phyloP scores from a whole-genome alignment of 2,797 vertebrate genomes.

The Syncerus caffer region DNA sequence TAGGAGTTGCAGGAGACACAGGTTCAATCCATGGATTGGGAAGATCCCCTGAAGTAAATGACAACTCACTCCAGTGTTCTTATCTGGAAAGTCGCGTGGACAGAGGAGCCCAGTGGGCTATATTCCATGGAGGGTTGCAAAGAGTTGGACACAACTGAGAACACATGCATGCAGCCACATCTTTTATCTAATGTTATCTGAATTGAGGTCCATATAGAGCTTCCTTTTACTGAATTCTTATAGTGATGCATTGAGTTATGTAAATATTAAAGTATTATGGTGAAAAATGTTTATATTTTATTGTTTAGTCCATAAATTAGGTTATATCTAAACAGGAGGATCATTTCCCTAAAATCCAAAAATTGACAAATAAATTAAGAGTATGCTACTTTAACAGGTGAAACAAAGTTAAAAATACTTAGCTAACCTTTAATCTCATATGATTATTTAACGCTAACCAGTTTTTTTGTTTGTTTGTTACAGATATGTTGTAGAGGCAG shows the following conservation, averaged over 20 bases:
- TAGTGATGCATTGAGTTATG: neutral
- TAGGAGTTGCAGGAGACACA: neutral
- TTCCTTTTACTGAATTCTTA: neutral
- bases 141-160: neutral
- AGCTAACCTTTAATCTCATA: neutral
- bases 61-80: neutral
- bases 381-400: neutral
- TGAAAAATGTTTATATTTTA: neutral
- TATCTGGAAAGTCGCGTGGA: neutral
- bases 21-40: neutral
- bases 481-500: neutral
- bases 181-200: neutral
- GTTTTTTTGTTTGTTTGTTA: neutral
- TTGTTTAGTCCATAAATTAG: neutral
- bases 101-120: neutral
- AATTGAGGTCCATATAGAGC: neutral
- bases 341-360: neutral
- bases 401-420: slow-evolving; percentile 6
- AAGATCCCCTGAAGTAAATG: neutral
- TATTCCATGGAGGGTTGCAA: neutral
- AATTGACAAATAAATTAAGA: neutral
- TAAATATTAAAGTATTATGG: neutral
- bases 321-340: neutral
- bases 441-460: neutral
- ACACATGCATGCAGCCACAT: neutral